Evolutionary conservation across 2,113 vertebrate species (phyloP).

Genomic region (Corythaixoides concolor): DNA sequence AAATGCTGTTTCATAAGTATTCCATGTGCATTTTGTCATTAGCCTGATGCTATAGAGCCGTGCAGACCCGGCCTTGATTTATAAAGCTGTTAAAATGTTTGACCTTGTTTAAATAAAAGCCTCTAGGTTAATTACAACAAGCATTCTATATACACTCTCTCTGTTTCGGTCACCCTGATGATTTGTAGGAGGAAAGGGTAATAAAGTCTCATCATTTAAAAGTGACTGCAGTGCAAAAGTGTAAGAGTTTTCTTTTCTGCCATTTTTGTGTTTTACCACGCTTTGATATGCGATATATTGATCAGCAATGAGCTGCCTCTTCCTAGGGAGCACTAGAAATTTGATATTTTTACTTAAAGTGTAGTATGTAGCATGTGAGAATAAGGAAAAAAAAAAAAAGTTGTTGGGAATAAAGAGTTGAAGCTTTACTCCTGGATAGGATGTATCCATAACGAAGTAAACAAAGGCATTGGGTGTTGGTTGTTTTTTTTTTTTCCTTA

Average conservation of each 20-base stretch:
- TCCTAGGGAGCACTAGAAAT: conserved; percentile 5
- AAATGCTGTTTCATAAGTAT: conserved; percentile 39
- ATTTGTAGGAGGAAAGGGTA: conserved; percentile 18
- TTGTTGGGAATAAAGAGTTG: conserved; percentile 30
- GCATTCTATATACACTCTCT: background rate
- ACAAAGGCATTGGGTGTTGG: conserved; percentile 41
- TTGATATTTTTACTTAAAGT: conserved; percentile 19
- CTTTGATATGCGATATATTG: conserved; percentile 46
- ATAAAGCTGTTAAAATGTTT: conserved; percentile 56
- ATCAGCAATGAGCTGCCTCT: background rate
- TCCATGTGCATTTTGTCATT: conserved; percentile 8
- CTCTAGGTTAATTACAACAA: conserved; percentile 56
- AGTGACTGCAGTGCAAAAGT: background rate
- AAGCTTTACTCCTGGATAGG: conserved; percentile 34
- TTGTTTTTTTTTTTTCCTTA: background rate
- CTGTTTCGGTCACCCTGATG: conserved; percentile 29
- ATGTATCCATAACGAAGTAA: conserved; percentile 74
- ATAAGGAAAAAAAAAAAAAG: background rate
- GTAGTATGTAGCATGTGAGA: conserved; percentile 1
- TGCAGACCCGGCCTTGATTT: conserved; percentile 13
- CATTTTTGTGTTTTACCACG: conserved; percentile 4
- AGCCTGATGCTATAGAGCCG: background rate
- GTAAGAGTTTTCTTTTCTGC: conserved; percentile 34
- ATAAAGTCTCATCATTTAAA: conserved; percentile 29
- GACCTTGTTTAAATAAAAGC: conserved; percentile 62